Conservation (phyloP, 2,113 vertebrate species). For the Carlito syrichta region DNA sequence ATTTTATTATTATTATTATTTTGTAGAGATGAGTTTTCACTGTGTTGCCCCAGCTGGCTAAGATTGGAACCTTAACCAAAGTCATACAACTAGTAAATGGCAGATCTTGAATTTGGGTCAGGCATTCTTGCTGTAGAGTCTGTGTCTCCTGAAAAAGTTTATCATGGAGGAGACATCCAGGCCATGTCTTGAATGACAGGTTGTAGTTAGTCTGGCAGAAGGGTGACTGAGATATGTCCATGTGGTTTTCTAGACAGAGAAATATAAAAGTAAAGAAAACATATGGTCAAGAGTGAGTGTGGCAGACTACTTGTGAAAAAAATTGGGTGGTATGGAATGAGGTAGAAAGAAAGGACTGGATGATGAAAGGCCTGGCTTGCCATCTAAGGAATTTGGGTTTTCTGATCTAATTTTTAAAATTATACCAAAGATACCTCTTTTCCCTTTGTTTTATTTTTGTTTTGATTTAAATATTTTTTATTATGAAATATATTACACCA, state of each 20-base stretch:
- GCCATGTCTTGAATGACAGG: background rate
- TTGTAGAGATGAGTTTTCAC: no score
- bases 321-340: background rate
- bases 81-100: background rate
- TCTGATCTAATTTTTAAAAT: background rate
- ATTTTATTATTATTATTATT: no score
- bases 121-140: background rate
- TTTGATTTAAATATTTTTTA: background rate
- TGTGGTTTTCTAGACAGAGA: background rate
- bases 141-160: conserved; percentile 19
- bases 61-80: background rate
- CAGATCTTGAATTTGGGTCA: background rate
- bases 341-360: background rate
- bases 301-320: background rate
- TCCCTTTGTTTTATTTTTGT: background rate
- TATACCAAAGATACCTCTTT: background rate
- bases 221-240: background rate
- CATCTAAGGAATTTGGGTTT: background rate
- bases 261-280: background rate
- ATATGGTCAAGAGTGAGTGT: background rate
- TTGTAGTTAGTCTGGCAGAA: background rate
- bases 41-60: no score
- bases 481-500: background rate
- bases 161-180: background rate
- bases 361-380: background rate